phyloP scores from a whole-genome alignment of 2,113 vertebrate genomes.

The Monopterus albus region DNA sequence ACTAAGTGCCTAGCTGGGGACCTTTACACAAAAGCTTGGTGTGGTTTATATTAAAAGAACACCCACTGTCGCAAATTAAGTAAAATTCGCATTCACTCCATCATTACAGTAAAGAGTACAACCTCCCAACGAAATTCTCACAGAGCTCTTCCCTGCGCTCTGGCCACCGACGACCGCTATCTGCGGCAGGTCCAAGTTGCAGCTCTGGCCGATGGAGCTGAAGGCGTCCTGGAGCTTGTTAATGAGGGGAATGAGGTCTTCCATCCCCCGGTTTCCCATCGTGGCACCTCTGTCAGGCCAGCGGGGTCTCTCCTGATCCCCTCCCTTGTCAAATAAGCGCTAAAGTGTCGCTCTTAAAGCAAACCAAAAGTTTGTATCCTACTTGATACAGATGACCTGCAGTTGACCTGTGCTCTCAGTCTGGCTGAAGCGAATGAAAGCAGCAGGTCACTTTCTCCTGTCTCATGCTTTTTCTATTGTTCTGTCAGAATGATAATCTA shows the following conservation, averaged over 20 bases:
- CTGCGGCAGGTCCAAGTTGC: constrained; percentile 95
- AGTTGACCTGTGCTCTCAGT: too few relatives aligned
- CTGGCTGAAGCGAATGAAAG: too few relatives aligned
- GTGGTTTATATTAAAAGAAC: too few relatives aligned
- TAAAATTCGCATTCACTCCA: neutral
- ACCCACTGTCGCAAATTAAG: neutral
- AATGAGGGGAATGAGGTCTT: constrained; percentile 95
- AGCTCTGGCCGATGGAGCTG: constrained; percentile 96
- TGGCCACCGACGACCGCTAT: constrained; percentile 97
- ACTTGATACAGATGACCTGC: constrained; percentile 35
- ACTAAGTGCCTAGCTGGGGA: too few relatives aligned
- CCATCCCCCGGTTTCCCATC: constrained; percentile 98
- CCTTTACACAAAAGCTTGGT: constrained; percentile 56
- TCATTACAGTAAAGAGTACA: constrained; percentile 41
- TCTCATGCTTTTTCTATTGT: too few relatives aligned
- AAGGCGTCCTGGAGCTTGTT: constrained; percentile 98
- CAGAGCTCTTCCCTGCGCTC: constrained; percentile 97
- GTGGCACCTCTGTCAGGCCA: too few relatives aligned
- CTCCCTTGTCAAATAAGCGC: constrained; percentile 7
- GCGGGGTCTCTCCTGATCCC: constrained; percentile 14
- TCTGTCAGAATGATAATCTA: too few relatives aligned
- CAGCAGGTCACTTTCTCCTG: too few relatives aligned
- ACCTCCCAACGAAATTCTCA: constrained; percentile 97
- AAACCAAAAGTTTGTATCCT: constrained; percentile 56
- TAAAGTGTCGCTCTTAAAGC: constrained; percentile 14